Conservation (phyloP, 92 coral and sea anemone genomes). For the Porites rus region DNA sequence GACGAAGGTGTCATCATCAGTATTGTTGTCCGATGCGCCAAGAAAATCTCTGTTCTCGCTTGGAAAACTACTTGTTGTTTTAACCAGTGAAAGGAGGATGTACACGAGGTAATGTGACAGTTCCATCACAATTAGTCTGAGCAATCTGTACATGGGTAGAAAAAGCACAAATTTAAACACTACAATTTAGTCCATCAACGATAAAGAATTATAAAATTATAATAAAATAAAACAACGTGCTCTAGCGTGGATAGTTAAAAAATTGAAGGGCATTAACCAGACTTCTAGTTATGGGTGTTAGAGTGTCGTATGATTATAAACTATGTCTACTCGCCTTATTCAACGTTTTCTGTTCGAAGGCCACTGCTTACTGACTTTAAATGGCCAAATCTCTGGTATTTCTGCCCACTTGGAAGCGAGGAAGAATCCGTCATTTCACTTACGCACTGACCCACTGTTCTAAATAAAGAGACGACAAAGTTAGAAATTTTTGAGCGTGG, state of each 20-base stretch:
- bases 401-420: conserved; percentile 10
- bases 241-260: not conserved
- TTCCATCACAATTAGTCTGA: conserved; percentile 8
- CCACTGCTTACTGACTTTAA: conserved; percentile 17
- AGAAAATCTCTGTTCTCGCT: not conserved
- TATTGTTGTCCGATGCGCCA: not conserved
- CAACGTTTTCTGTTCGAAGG: conserved; percentile 6
- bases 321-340: conserved; percentile 6
- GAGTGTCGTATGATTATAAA: too few relatives aligned
- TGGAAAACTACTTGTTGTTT: not conserved
- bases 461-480: conserved; percentile 47
- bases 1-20: conserved; percentile 1
- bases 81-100: conserved; percentile 22
- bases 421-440: conserved; percentile 42
- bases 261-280: too few relatives aligned
- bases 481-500: conserved; percentile 47
- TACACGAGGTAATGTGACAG: conserved; percentile 18
- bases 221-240: conserved; percentile 26
- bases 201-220: not conserved
- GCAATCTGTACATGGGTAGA: not conserved
- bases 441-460: conserved; percentile 56
- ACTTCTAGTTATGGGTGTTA: too few relatives aligned
- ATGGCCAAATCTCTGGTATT: conserved; percentile 28
- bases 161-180: not conserved
- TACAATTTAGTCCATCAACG: not conserved